Evolutionary conservation across 2,888 invertebrate species (phyloP), one percentile per base, ranked within the genome.

Genomic region (Lacanobia wlatinum): DNA sequence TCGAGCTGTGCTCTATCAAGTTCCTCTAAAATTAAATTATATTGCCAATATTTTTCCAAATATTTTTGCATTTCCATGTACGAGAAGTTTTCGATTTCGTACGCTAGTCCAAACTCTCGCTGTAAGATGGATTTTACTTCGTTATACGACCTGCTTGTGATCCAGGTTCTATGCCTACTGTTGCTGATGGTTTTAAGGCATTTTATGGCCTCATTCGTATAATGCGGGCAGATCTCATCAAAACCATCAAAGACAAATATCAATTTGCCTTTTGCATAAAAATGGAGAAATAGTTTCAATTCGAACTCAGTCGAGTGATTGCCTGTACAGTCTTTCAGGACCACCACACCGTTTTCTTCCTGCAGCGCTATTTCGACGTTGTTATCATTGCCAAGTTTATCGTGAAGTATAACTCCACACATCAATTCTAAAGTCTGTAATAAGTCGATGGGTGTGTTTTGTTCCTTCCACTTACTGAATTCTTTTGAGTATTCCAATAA

Each of bases 141-240:
- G n/a, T 61, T 72, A 38, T 84, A 84, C 9, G 83, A 70, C 14
- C 85, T 75, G 50, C 79, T 84, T 1, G 85, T 78, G 0, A 85
- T 63, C 85, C 85, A 80, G 48, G 76, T 70, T 53, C 34, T 73
- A 16, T 73, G 70, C 18, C 58, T 61, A 1, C 23, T 21, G 7
- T 58, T 38, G 7, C 38, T 73, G 38, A 79, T 10, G 18, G 28
- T 59, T 40, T 62, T 59, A 0, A 83, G 28, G 23, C 56, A 72
- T 8, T 48, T 48, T 21, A 78, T 53, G 0, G 80, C 80, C 21
- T 71, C 71, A 28, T 38, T 46, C 61, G 63, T 67, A 50, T 85
- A 84, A 63, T 76, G 65, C 1, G 85, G 85, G 59, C 80, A 85
- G 9, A 85, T 76, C 65, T 85, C 86, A n/a, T 85, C 86, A 34